Conservation (phyloP, 2,797 vertebrate genomes). For the Anguilla megastoma region DNA sequence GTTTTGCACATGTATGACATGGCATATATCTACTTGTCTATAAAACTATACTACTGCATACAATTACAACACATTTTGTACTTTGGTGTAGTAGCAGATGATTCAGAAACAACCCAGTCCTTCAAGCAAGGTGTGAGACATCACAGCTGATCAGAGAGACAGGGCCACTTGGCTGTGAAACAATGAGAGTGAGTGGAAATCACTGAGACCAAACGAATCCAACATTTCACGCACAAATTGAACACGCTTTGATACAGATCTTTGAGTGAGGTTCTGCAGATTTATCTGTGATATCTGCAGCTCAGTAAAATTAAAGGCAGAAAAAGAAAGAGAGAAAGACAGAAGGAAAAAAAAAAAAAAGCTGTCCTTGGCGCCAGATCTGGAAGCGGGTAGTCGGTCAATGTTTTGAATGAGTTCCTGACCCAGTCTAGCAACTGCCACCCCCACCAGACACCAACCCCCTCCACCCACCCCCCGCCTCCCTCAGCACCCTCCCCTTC, state of each 20-base stretch:
- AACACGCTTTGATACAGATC: constrained; percentile 6
- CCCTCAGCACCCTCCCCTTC: neutral
- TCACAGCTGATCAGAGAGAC: constrained; percentile 27
- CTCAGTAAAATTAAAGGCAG: neutral
- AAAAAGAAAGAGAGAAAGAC: neutral
- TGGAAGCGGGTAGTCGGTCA: constrained; percentile 7
- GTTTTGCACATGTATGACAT: constrained; percentile 18
- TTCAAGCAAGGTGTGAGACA: constrained; percentile 8
- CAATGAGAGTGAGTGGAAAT: neutral
- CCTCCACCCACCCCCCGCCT: neutral
- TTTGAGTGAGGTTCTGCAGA: constrained; percentile 11
- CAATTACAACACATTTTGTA: neutral
- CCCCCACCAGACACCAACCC: neutral
- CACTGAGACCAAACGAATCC: neutral
- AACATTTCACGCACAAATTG: neutral
- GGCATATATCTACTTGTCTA: neutral
- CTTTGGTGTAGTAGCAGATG: neutral
- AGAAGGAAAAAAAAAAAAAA: neutral
- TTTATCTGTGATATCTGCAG: neutral
- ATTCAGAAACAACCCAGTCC: constrained; percentile 2
- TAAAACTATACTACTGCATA: neutral
- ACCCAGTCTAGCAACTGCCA: neutral
- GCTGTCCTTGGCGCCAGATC: neutral
- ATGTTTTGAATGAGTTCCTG: neutral
- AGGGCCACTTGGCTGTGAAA: constrained; percentile 17